Evolutionary conservation across 2,797 vertebrate species (phyloP), one percentile per base, ranked within the genome.

Genomic region (Corythornis leucogaster): DNA sequence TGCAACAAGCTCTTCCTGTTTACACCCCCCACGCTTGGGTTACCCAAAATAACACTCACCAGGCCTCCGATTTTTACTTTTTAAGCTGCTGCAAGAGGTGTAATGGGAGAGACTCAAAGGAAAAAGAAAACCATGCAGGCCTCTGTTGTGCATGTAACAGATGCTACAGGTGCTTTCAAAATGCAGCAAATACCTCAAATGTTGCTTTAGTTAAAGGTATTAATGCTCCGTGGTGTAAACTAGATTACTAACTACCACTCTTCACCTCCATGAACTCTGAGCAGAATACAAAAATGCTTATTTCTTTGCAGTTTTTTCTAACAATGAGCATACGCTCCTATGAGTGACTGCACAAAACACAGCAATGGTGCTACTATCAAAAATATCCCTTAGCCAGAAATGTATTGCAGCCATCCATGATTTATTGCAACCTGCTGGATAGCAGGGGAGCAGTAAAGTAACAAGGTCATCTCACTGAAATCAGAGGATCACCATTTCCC

Each of bases 401-500:
- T 11, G 26, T 11, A 69, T 4, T 59, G 48, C 57, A 6, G 15
- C 24, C 71, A 43, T 31, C 33, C 62, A 24, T 9, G 35, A 93
- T 87, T 86, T 91, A 78, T 3, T 80, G 77, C 69, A 87, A 85
- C 22, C 61, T 8, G 11, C 28, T 31, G 38, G 59, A 84, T 42
- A 84, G 85, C 54, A 43, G n/a, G 53, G 82, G 66, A 80, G 75
- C 46, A 69, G 51, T 33, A 85, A 89, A 93, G 57, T 30, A 94
- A 80, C 87, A 95, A 96, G 91, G 96, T 95, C 71, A 90, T 93
- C 94, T 96, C 68, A 64, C 93, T 95, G 85, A 92, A 92, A 89
- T 73, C 80, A 87, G 83, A 73, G 59, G 87, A 85, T 89, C 57
- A 75, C 81, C 48, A 83, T 87, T 93, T 87, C 89, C 71, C 76